Evolutionary conservation across 2,888 invertebrate genomes (phyloP), one percentile per base, ranked within the genome.

Genomic region (Loripinus fragilis): DNA sequence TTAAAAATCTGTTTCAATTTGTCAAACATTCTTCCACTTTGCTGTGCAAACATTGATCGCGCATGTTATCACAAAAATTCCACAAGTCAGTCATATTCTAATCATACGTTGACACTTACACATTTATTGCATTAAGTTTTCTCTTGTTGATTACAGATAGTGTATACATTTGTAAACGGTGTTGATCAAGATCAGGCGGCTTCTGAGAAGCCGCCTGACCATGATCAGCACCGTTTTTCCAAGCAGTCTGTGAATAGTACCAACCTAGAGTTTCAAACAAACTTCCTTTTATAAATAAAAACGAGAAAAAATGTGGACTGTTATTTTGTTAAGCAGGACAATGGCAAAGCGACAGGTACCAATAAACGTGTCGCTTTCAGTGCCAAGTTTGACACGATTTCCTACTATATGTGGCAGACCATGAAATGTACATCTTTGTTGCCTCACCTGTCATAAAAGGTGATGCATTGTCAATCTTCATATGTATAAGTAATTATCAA

Each of bases 281-380:
- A 60, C 30, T 60, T 60, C 60, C 12, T 33, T 17, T 5, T 60
- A 33, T 60, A 42, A 10, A 42, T 17, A 12, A 12, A n/a, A 42
- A 10, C n/a, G n/a, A n/a, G n/a, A n/a, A n/a, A n/a, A 52, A 23
- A 52, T 25, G 23, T 52, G 25, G 25, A 60, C 30, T 17, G 33
- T 60, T 60, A 60, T 60, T 60, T 30, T 33, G 33, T 60, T 60
- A 60, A 60, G 60, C 7, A 23, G n/a, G n/a, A n/a, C n/a, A n/a
- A n/a, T n/a, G n/a, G n/a, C n/a, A n/a, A n/a, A n/a, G 60, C 60
- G 60, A 60, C 60, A 60, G 33, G 12, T 60, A 1, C 33, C 33
- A 30, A 60, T 60, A 60, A 60, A 60, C 33, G 10, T 23, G 60
- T 17, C 60, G 30, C 30, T n/a, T 60, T 60, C 8, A 33, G 60